Conservation (phyloP, 2,888 invertebrate species). For the Ennomos fuscantarius region DNA sequence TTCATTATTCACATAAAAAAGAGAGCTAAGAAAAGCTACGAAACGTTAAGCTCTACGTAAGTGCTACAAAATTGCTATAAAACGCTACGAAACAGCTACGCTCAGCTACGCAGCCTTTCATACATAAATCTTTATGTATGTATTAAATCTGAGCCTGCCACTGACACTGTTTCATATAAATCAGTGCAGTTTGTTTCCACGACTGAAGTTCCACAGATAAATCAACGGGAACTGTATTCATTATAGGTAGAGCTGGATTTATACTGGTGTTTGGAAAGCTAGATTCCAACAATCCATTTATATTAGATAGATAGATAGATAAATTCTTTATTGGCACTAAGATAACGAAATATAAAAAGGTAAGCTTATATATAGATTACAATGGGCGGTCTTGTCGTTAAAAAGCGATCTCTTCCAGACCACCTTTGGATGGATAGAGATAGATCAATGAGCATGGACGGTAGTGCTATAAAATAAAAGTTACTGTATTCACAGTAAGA, state of each 20-base stretch:
- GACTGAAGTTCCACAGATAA: slow-evolving; percentile 1
- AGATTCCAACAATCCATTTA: no score
- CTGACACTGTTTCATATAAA: slow-evolving; percentile 1
- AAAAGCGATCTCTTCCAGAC: no score
- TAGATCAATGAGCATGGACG: no score
- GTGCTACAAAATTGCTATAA: not conserved
- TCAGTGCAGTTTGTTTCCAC: not conserved
- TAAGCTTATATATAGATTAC: no score
- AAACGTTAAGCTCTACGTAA: not conserved
- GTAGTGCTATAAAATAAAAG: no score
- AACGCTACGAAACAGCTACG: slow-evolving; percentile 1
- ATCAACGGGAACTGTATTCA: not conserved
- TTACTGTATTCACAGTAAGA: no score
- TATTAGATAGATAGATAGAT: no score
- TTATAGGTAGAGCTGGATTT: not conserved
- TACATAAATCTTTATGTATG: not conserved
- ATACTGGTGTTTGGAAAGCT: not conserved
- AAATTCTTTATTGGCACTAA: no score
- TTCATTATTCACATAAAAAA: no score
- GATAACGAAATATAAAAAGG: no score
- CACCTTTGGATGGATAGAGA: no score
- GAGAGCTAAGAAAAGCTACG: not conserved
- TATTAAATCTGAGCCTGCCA: slow-evolving; percentile 3
- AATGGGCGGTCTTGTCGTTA: no score
- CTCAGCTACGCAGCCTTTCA: not conserved